Evolutionary conservation across 2,113 vertebrate genomes (phyloP), one percentile per base, ranked within the genome.

Genomic region (Equus przewalskii): DNA sequence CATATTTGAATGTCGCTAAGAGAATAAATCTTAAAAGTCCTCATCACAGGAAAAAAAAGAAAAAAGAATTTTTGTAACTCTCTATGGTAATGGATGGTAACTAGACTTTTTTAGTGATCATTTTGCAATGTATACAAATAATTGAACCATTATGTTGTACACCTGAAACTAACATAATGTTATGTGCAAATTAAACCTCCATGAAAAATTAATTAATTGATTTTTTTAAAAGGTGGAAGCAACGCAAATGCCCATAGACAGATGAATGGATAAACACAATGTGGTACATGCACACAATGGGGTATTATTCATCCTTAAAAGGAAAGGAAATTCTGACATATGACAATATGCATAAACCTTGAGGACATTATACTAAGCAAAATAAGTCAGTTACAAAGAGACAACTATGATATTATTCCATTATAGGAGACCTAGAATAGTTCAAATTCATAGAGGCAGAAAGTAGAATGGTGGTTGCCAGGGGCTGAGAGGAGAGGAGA

Each of bases 241-340:
- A 70, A 60, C 36, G 7, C 28, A 56, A 88, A 18, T 49, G 7
- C 36, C 22, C 33, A 60, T 6, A 3, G 44, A 30, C n/a, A n/a
- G 24, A 46, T 54, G 1, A 72, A 70, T 56, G 62, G 54, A 60
- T 79, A 93, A 91, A 46, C 51, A 51, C 44, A 85, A 85, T 56
- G 36, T 44, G n/a, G n/a, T 75, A 80, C 67, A 44, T 26, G n/a
- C 26, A 60, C 26, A 73, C 54, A 73, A 14, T 54, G 51, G 51
- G 15, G 51, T 54, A 54, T 54, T 54, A 62, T 44, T 83, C 64
- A 93, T 54, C n/a, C 44, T 44, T 64, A n/a, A 90, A 97, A 93
- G 58, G 46, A 41, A 87, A 87, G 62, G 49, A 49, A 91, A 91
- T 60, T 96, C 76, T 91, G 41, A 80, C 36, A 62, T n/a, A 21